Base-by-base conservation (phyloP, 2,888 invertebrate genomes). In the Acrobasis consociella region DNA sequence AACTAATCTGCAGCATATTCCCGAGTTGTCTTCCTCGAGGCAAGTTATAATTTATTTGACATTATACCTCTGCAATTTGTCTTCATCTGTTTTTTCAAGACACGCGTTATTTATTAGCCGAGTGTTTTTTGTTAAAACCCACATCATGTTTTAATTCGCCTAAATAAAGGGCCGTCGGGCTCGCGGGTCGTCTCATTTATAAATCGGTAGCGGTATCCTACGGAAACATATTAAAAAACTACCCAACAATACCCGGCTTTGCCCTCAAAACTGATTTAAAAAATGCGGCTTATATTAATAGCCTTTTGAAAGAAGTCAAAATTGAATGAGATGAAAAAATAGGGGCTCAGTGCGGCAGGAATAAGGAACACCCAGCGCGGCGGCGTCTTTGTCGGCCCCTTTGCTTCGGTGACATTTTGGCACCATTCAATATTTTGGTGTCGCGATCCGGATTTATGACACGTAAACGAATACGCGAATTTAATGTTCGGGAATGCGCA, bases 321-420 rank as follows among this genome's bases (percentile, higher is more conserved):
- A 92, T 91, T 91, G 91, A 91, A 92, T 89, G 91, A 90, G 86
- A 87, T 83, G 88, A 92, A 92, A 91, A 92, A 91, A 90, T 89
- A 72, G 83, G 84, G 91, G 89, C 87, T 89, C 89, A 83, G 82
- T 78, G 82, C 85, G 83, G 83, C 75, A 74, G 78, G 85, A 79
- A 82, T 83, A 85, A 85, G 82, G 90, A 91, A 90, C 92, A 91
- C 92, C 92, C 92, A 92, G 83, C 65, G 87, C 67, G 91, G 89
- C 91, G 90, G 90, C 70, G 46, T 72, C 84, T 89, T 91, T 91
- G 92, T 88, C 91, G 92, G 92, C 78, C 38, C 76, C 89, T 91
- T 91, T 92, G 85, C 85, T 77, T 82, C 83, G 82, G 87, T 92
- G 92, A 91, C 92, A 92, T 90, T 92, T 91, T 91, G 91, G 86